These are phyloP conservation scores for Drosophila lowei DNA, from an alignment of 1,140 invertebrate genomes.

Conservation along the genomic window DNA sequence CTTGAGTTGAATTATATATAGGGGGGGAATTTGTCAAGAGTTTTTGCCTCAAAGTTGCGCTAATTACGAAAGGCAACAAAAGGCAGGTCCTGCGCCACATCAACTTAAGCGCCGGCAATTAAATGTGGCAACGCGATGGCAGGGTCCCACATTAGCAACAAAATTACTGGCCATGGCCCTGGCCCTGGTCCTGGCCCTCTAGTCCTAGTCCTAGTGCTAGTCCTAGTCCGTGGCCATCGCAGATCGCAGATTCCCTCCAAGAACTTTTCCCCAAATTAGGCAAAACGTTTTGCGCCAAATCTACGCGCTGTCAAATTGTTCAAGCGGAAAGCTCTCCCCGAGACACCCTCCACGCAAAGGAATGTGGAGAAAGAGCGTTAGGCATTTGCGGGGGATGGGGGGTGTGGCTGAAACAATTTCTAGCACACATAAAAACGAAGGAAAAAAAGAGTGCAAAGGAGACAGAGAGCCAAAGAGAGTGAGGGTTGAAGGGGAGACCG, in stretches of 20 bases:
- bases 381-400: neutral
- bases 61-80: slow-evolving; percentile 75
- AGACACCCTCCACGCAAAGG: too few relatives aligned
- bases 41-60: slow-evolving; percentile 53
- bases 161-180: slow-evolving; percentile 43
- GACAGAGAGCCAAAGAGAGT: neutral
- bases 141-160: slow-evolving; percentile 64
- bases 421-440: slow-evolving; percentile 50
- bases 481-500: slow-evolving; percentile 44
- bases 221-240: neutral
- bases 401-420: slow-evolving; percentile 40
- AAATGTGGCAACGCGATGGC: slow-evolving; percentile 55
- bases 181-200: too few relatives aligned
- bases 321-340: slow-evolving; percentile 61
- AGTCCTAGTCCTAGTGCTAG: neutral
- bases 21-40: slow-evolving; percentile 58
- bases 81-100: slow-evolving; percentile 32
- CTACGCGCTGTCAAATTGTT: slow-evolving; percentile 80
- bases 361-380: too few relatives aligned
- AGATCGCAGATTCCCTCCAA: slow-evolving; percentile 23
- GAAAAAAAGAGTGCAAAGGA: slow-evolving; percentile 26
- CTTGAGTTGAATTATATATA: slow-evolving; percentile 43
- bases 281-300: slow-evolving; percentile 81
- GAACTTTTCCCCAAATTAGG: slow-evolving; percentile 77
- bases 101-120: slow-evolving; percentile 71